These are phyloP conservation scores for Phodopus roborovskii DNA, from an alignment of 2,113 vertebrate species.

Conservation along the genomic window DNA sequence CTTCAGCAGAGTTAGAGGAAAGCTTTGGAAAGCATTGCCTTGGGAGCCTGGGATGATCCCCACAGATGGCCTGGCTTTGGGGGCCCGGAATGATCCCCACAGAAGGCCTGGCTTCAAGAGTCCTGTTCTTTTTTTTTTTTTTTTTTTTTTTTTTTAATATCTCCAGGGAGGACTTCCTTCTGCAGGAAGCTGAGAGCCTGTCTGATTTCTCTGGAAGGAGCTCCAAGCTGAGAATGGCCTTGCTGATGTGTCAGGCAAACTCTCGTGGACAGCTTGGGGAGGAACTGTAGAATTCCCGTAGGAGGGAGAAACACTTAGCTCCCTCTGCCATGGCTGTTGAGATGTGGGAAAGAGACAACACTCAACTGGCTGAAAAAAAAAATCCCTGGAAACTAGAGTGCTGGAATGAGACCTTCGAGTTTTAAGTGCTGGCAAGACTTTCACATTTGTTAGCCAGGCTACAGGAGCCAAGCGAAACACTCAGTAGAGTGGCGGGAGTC, in stretches of 20 bases:
- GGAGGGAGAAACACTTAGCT: not conserved
- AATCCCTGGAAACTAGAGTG: slow-evolving; percentile 52
- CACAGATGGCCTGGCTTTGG: not conserved
- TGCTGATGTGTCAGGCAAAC: not conserved
- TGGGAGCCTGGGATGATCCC: not conserved
- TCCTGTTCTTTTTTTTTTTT: not conserved
- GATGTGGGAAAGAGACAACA: slow-evolving; percentile 1
- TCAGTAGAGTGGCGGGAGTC: not conserved
- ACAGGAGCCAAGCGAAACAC: slow-evolving; percentile 55
- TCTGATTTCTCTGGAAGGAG: not conserved
- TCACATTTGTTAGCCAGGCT: slow-evolving; percentile 45
- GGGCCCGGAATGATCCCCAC: too few species aligned
- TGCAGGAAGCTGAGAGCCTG: not conserved
- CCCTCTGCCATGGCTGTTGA: not conserved
- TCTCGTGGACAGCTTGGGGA: not conserved
- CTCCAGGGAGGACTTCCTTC: not conserved
- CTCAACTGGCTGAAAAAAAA: not conserved
- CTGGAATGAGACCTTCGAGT: slow-evolving; percentile 53
- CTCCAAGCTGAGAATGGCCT: accelerated
- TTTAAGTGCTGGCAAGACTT: slow-evolving; percentile 49
- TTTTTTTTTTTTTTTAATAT: not conserved
- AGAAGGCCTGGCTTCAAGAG: not conserved
- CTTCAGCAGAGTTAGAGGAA: too few species aligned
- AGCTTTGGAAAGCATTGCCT: too few species aligned
- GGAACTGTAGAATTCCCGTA: not conserved